These are phyloP conservation scores for Cyprinodon variegatus DNA, from an alignment of 2,113 vertebrate species.

Conservation along the genomic window DNA sequence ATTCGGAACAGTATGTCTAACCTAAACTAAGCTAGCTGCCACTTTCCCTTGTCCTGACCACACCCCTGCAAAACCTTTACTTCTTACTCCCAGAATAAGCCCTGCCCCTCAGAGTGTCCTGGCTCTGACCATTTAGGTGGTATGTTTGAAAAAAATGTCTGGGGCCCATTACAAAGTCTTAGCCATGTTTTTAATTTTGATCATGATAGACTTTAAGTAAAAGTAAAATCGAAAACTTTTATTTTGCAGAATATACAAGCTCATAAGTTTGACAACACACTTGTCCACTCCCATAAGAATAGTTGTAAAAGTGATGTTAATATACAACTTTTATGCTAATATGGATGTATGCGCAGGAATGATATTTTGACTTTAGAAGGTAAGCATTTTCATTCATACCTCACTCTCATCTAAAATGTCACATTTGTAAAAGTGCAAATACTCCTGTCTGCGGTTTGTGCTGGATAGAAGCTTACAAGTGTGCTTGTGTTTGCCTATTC, in stretches of 20 bases:
- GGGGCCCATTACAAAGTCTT: neutral
- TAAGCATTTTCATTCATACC: slow-evolving; percentile 38
- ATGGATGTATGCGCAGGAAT: neutral
- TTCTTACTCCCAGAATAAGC: no score
- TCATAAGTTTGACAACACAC: slow-evolving; percentile 36
- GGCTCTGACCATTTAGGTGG: no score
- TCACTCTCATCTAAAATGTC: slow-evolving; percentile 52
- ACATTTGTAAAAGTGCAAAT: slow-evolving; percentile 65
- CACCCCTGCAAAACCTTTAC: no score
- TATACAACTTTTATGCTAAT: neutral
- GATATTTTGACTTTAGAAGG: slow-evolving; percentile 21
- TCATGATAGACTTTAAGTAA: slow-evolving; percentile 17
- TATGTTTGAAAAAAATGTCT: no score
- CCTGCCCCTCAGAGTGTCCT: no score
- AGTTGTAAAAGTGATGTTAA: neutral
- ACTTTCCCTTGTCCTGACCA: no score
- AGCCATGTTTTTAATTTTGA: slow-evolving; percentile 26
- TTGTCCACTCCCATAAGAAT: slow-evolving; percentile 25
- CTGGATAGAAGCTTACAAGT: slow-evolving; percentile 27
- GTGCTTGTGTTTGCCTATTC: slow-evolving; percentile 52
- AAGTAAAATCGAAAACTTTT: slow-evolving; percentile 12
- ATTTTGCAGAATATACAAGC: slow-evolving; percentile 55
- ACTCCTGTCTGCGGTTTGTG: slow-evolving; percentile 38
- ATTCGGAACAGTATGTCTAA: no score
- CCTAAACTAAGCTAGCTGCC: no score